Base-by-base conservation (phyloP, 2,888 invertebrate genomes). In the Tetanocera ferruginea region DNA sequence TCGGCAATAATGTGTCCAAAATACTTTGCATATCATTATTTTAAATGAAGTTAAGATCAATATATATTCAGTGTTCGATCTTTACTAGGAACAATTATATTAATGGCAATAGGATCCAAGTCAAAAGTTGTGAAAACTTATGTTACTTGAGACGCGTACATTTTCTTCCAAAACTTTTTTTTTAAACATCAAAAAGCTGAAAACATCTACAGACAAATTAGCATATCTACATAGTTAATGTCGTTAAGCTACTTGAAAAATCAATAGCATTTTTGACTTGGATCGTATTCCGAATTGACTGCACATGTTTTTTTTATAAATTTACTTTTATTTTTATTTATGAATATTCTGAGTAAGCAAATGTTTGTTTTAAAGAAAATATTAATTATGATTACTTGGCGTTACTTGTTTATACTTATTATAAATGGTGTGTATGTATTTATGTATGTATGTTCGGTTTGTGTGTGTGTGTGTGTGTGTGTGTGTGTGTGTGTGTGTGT, bases 401-500 rank as follows among this genome's bases (percentile, higher is more conserved):
- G 23, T 25, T 34, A 19, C 9, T 66, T 66, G 9, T 19, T n/a
- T 67, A n/a, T n/a, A 19, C 43, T 67, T 37, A 37, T 11, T 11
- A 43, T 43, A 43, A 43, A 43, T 43, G 43, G 43, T 43, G 43
- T 43, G 14, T n/a, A n/a, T n/a, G n/a, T n/a, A n/a, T n/a, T n/a
- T n/a, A n/a, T n/a, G n/a, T n/a, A n/a, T n/a, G n/a, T n/a, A n/a
- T n/a, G n/a, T n/a, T n/a, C n/a, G n/a, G n/a, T n/a, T n/a, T 43
- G 43, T 11, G 43, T 49, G 23, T 34, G 67, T 37, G 43, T 37
- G 4, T 23, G 71, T 78, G 80, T 82, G 82, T 81, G 81, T 82
- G 81, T 43, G 14, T 43, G 43, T 11, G 43, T 49, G 23, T 34
- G 67, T 37, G 43, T 37, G 4, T 23, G 71, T 78, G 80, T 82